Conservation (phyloP, 2,797 vertebrate genomes). For the Taeniopygia guttata region DNA sequence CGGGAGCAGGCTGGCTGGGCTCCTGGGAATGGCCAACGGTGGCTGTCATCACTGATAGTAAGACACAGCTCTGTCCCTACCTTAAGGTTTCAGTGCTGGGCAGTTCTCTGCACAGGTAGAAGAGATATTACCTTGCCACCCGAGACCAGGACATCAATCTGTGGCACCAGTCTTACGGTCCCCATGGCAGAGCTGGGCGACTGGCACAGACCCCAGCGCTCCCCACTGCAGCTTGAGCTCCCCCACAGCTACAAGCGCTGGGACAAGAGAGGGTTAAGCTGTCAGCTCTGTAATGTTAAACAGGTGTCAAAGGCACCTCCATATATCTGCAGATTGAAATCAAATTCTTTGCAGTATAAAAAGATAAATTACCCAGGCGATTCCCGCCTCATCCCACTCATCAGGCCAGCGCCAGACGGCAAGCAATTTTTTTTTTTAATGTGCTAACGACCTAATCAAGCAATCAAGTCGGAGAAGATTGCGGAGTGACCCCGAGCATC, state of each 20-base stretch:
- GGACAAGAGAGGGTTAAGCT: slow-evolving; percentile 75
- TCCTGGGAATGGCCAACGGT: neutral
- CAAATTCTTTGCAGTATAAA: slow-evolving; percentile 80
- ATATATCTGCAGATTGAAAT: slow-evolving; percentile 85
- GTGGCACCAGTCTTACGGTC: accelerated
- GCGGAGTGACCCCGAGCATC: slow-evolving; percentile 94
- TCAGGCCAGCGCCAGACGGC: slow-evolving; percentile 91
- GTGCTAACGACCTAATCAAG: slow-evolving; percentile 99
- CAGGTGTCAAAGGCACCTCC: slow-evolving; percentile 79
- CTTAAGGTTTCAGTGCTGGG: neutral
- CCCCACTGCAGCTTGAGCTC: neutral
- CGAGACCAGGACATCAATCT: neutral
- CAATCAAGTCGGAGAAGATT: slow-evolving; percentile 97
- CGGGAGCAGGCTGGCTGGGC: accelerated
- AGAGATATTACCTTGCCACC: neutral
- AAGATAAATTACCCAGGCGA: slow-evolving; percentile 84
- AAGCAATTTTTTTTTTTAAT: slow-evolving; percentile 93
- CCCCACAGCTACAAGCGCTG: accelerated
- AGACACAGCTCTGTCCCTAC: neutral
- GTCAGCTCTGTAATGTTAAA: slow-evolving; percentile 76
- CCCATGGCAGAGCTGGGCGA: neutral
- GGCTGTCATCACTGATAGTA: neutral
- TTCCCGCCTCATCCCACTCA: slow-evolving; percentile 89
- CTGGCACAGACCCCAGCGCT: neutral
- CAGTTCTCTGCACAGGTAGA: neutral